A percentile compares a stretch with the other conserved stretches of the same genome.
Conservation (phyloP, 2,888 invertebrate species). For the Hirtodrosophila trivittata region DNA sequence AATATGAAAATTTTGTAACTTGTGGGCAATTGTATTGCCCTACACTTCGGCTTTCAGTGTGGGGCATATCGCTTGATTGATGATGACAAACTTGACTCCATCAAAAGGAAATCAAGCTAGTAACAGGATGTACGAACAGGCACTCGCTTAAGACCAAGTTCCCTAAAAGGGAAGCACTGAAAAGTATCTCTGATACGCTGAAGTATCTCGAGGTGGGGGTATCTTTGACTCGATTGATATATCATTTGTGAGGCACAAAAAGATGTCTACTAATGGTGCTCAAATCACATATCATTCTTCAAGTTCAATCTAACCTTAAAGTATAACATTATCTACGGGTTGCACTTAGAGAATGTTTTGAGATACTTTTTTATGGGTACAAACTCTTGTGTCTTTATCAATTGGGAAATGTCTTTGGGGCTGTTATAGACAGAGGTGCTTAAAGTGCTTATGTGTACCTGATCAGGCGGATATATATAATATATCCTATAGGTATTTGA, state of each 20-base stretch:
- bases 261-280: neutral
- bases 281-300: too few species aligned
- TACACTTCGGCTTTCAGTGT: conserved; percentile 25
- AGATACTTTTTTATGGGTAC: too few species aligned
- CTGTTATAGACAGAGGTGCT: too few species aligned
- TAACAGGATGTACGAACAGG: conserved; percentile 16
- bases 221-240: neutral
- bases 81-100: conserved; percentile 61
- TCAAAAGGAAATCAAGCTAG: conserved; percentile 50
- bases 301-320: too few species aligned
- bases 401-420: too few species aligned
- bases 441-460: too few species aligned
- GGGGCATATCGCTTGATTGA: conserved; percentile 59
- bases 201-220: neutral
- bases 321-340: too few species aligned
- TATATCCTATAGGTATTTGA: too few species aligned
- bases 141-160: conserved; percentile 10
- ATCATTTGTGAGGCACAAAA: neutral
- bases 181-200: neutral
- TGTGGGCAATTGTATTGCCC: conserved; percentile 33
- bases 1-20: conserved; percentile 65
- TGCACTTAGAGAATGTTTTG: too few species aligned
- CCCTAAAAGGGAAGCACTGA: neutral
- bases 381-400: too few species aligned
- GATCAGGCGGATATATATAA: too few species aligned